phyloP scores from a whole-genome alignment of 2,797 vertebrate species.

The Discoglossus pictus region DNA sequence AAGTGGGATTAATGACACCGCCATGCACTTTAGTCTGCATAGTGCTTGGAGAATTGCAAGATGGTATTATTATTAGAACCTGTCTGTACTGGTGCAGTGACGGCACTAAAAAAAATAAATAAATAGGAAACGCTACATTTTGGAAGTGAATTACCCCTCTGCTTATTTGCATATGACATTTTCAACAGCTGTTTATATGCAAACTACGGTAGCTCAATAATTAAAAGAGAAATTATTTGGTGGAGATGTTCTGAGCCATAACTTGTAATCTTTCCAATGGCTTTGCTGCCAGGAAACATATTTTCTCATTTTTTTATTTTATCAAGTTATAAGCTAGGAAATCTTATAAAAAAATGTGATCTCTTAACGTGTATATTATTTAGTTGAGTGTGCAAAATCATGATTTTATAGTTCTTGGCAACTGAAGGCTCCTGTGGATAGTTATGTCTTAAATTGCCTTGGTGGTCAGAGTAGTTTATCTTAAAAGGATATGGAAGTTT shows the following conservation, averaged over 20 bases:
- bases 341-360: too few species aligned
- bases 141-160: constrained; percentile 63
- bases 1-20: constrained; percentile 93
- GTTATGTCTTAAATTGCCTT: too few species aligned
- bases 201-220: constrained; percentile 73
- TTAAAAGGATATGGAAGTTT: too few species aligned
- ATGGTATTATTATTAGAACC: constrained; percentile 81
- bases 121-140: constrained; percentile 62
- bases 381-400: too few species aligned
- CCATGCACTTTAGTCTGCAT: constrained; percentile 82
- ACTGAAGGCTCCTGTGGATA: too few species aligned
- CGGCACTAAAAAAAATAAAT: constrained; percentile 55
- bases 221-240: constrained; percentile 70
- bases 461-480: too few species aligned
- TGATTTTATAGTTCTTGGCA: too few species aligned
- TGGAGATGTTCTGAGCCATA: constrained; percentile 64
- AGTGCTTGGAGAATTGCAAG: constrained; percentile 78
- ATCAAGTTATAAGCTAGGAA: constrained; percentile 47
- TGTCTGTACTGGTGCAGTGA: constrained; percentile 78
- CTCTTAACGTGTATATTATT: too few species aligned
- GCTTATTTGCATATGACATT: constrained; percentile 76
- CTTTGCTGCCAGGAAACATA: constrained; percentile 55
- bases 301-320: constrained; percentile 53
- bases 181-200: constrained; percentile 80
- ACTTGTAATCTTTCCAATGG: constrained; percentile 49